Evolutionary conservation across 2,888 invertebrate genomes (phyloP).

Genomic region (Andrena haemorrhoa): DNA sequence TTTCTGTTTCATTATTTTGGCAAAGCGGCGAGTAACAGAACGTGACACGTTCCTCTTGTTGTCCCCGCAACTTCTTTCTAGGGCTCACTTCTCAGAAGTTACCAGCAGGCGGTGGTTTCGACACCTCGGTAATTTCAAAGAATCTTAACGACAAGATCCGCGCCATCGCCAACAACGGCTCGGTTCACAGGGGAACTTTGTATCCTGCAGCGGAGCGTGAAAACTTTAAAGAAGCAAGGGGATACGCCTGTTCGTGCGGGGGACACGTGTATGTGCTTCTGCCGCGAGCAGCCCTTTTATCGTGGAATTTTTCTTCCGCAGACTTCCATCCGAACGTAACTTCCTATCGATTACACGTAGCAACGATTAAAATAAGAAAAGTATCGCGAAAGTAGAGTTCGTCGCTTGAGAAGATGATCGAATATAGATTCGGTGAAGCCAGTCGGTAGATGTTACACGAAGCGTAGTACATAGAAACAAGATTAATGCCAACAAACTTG

Average conservation of each 20-base stretch:
- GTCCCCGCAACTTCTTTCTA: background rate
- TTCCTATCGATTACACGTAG: conserved; percentile 21
- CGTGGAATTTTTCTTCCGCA: conserved; percentile 30
- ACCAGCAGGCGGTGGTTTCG: conserved; percentile 3
- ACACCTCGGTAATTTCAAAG: conserved; percentile 50
- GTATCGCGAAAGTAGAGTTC: background rate
- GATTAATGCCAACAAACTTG: too few species aligned
- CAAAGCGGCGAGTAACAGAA: background rate
- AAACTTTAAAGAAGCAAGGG: conserved; percentile 39
- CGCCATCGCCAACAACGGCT: conserved; percentile 14
- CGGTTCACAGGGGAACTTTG: conserved; percentile 23
- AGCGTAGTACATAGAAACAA: too few species aligned
- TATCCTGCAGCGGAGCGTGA: background rate
- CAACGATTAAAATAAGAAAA: background rate
- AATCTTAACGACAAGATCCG: conserved; percentile 41
- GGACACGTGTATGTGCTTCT: conserved; percentile 23
- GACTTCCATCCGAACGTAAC: conserved; percentile 24
- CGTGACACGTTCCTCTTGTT: background rate
- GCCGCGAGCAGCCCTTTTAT: conserved; percentile 38
- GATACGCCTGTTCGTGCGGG: conserved; percentile 14
- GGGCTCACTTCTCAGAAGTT: background rate
- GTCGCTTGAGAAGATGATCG: too few species aligned
- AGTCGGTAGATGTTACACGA: background rate
- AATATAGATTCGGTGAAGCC: background rate
- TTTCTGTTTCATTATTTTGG: background rate